phyloP scores from a whole-genome alignment of 2,888 invertebrate genomes.

The Leptothorax acervorum region DNA sequence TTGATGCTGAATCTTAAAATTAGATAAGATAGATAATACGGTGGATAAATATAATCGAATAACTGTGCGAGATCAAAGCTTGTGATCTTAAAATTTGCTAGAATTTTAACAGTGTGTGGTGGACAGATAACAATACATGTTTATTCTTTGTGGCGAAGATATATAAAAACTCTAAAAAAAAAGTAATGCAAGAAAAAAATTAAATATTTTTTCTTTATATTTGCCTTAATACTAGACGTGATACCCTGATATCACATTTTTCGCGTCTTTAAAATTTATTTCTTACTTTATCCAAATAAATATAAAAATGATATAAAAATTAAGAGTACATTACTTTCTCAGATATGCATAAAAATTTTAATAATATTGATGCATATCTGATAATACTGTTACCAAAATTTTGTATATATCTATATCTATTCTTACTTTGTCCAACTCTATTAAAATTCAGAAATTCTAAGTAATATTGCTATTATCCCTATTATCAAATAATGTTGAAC shows the following conservation, averaged over 20 bases:
- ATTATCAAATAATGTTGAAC: background rate
- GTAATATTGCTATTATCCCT: background rate
- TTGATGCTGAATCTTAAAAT: slow-evolving; percentile 2
- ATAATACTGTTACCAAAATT: background rate
- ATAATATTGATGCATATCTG: background rate
- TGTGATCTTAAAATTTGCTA: too few relatives aligned
- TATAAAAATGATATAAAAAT: background rate
- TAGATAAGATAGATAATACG: background rate
- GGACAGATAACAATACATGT: too few relatives aligned
- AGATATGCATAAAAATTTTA: background rate
- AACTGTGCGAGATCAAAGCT: background rate
- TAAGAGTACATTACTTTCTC: background rate
- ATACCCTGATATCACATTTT: too few relatives aligned
- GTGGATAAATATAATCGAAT: background rate
- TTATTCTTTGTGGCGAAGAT: too few relatives aligned
- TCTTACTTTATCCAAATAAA: too few relatives aligned
- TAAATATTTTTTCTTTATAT: too few relatives aligned
- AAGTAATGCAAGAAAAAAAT: too few relatives aligned
- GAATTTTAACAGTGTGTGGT: too few relatives aligned
- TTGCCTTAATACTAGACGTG: too few relatives aligned
- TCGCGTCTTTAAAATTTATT: too few relatives aligned
- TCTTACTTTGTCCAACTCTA: background rate
- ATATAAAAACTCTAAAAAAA: too few relatives aligned
- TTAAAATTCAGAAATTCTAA: background rate
- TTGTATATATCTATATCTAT: background rate